phyloP scores from a whole-genome alignment of 2,888 invertebrate species.

The Eurois occulta region DNA sequence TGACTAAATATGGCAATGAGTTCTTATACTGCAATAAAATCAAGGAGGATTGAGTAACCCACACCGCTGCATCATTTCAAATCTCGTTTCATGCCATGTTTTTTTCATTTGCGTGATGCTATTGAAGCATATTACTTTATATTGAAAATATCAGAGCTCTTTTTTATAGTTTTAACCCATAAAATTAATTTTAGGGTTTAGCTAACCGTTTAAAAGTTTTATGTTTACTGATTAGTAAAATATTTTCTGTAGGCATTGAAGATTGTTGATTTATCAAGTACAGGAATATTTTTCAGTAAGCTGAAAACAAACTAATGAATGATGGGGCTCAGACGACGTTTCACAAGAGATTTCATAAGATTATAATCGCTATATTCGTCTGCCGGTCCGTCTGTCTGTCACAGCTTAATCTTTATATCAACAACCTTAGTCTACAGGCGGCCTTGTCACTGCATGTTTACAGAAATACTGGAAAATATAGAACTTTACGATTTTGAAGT shows the following conservation, averaged over 20 bases:
- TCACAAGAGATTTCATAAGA: slow-evolving; percentile 38
- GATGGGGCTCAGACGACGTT: slow-evolving; percentile 35
- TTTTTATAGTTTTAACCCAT: background rate
- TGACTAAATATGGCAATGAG: background rate
- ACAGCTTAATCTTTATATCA: slow-evolving; percentile 60
- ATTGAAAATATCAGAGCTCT: background rate
- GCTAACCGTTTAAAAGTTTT: background rate
- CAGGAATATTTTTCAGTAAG: background rate
- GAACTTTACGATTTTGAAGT: background rate
- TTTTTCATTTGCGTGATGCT: background rate
- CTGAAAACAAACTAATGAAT: slow-evolving; percentile 20
- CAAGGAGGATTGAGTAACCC: background rate
- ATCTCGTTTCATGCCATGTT: background rate
- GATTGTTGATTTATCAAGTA: background rate
- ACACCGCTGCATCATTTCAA: background rate
- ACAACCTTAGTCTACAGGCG: slow-evolving; percentile 27
- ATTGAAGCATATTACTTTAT: background rate
- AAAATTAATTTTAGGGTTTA: background rate
- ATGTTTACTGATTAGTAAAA: background rate
- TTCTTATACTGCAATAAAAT: too few species aligned
- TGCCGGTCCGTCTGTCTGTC: slow-evolving; percentile 65
- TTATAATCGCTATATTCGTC: slow-evolving; percentile 57
- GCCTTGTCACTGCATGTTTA: slow-evolving; percentile 45
- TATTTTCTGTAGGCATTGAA: background rate
- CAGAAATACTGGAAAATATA: slow-evolving; percentile 29